Conservation (phyloP, 2,113 vertebrate species). For the Cynopterus brachyotis region DNA sequence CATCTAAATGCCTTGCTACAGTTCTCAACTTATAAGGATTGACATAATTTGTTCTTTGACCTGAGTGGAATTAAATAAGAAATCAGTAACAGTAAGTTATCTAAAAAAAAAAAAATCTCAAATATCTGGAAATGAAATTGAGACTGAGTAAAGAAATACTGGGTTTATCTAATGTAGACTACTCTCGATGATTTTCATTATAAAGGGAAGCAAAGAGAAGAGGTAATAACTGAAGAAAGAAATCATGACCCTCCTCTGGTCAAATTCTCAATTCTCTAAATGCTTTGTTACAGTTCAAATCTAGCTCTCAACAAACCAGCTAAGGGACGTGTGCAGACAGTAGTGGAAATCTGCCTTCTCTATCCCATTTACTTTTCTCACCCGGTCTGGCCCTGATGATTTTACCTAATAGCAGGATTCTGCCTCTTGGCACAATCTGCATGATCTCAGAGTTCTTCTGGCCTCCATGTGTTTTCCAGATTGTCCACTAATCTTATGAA, state of each 20-base stretch:
- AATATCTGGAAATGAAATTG: background rate
- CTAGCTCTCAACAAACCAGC: background rate
- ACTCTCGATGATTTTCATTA: background rate
- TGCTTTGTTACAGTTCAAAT: background rate
- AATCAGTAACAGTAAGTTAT: background rate
- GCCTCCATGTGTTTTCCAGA: background rate
- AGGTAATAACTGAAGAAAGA: background rate
- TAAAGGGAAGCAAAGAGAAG: background rate
- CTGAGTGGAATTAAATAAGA: background rate
- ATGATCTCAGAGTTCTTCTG: background rate
- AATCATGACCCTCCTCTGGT: background rate
- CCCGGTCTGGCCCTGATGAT: background rate
- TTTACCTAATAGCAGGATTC: background rate
- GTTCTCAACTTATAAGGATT: background rate
- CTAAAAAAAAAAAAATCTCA: background rate
- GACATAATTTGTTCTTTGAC: background rate
- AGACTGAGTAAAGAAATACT: background rate
- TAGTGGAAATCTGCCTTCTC: background rate
- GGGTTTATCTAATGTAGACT: background rate
- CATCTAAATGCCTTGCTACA: background rate
- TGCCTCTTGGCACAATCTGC: background rate
- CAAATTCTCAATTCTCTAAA: background rate
- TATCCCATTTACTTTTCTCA: background rate
- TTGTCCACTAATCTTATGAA: background rate
- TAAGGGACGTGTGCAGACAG: no score